These are phyloP conservation scores for Grammomys surdaster DNA, from an alignment of 2,113 vertebrate genomes.

Conservation along the genomic window DNA sequence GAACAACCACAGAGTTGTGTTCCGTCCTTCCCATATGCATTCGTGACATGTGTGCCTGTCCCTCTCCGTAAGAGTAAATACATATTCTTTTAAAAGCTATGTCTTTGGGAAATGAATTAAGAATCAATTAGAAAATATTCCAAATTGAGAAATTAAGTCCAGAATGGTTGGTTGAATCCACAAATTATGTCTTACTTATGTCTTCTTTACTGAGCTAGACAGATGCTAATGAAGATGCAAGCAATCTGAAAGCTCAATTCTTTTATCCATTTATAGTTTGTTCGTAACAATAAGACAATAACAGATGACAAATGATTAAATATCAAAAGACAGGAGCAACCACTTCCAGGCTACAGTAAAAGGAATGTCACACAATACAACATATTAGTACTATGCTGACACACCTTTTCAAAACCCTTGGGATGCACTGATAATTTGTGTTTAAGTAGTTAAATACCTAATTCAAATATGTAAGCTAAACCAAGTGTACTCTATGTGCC, in stretches of 20 bases:
- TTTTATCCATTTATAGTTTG: not conserved
- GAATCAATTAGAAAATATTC: constrained; percentile 1
- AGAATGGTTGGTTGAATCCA: not conserved
- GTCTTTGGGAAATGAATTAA: not conserved
- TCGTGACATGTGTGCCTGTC: not conserved
- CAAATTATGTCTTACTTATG: not conserved
- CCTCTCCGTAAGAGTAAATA: not conserved
- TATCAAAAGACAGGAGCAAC: constrained; percentile 5
- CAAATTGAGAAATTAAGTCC: not conserved
- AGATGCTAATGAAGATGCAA: not conserved
- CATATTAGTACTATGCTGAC: constrained; percentile 18
- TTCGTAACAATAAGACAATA: not conserved
- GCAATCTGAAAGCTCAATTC: not conserved
- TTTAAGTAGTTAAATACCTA: not conserved
- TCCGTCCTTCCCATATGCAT: not conserved
- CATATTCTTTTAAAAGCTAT: not conserved
- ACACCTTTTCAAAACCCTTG: not conserved
- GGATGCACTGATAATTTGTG: not conserved
- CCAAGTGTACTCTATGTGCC: not conserved
- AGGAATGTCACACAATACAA: constrained; percentile 38
- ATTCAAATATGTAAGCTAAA: constrained; percentile 25
- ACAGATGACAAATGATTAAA: constrained; percentile 42
- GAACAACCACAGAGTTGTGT: too few relatives aligned
- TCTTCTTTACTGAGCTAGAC: not conserved
- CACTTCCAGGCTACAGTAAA: not conserved